Conservation (phyloP, 2,797 vertebrate species). For the Brachymystax lenok region DNA sequence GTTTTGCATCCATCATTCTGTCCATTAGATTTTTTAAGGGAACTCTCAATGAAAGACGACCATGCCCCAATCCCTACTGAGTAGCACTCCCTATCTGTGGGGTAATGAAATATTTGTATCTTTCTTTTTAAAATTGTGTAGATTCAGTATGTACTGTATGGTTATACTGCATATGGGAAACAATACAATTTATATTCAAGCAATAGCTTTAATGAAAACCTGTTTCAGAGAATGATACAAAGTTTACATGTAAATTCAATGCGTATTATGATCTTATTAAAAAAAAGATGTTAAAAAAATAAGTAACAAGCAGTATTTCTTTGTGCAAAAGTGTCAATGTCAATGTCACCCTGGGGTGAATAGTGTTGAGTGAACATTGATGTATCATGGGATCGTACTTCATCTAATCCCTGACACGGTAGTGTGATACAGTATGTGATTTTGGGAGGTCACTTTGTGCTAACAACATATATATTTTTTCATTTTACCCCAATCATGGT, state of each 20-base stretch:
- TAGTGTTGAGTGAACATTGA: neutral
- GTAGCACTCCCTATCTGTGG: too few species aligned
- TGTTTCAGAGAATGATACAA: neutral
- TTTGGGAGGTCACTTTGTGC: neutral
- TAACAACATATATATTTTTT: neutral
- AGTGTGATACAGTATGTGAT: neutral
- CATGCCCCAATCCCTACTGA: too few species aligned
- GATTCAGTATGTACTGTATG: too few species aligned
- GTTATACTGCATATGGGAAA: too few species aligned
- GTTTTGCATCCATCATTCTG: slow-evolving; percentile 33
- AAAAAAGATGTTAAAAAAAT: too few species aligned
- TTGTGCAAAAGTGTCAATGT: neutral
- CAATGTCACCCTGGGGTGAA: neutral
- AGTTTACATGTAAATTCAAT: neutral
- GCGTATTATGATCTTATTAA: too few species aligned
- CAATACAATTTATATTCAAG: too few species aligned
- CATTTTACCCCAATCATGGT: neutral
- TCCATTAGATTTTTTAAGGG: neutral
- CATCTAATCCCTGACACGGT: too few species aligned
- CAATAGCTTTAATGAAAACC: too few species aligned
- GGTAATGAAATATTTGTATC: too few species aligned
- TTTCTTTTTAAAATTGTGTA: too few species aligned
- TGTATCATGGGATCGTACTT: neutral
- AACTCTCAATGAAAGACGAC: too few species aligned
- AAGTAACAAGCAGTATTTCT: neutral